A percentile compares a stretch with the other conserved stretches of the same genome.
Evolutionary conservation across 2,797 vertebrate species (phyloP).

Genomic region (Numenius phaeopus): DNA sequence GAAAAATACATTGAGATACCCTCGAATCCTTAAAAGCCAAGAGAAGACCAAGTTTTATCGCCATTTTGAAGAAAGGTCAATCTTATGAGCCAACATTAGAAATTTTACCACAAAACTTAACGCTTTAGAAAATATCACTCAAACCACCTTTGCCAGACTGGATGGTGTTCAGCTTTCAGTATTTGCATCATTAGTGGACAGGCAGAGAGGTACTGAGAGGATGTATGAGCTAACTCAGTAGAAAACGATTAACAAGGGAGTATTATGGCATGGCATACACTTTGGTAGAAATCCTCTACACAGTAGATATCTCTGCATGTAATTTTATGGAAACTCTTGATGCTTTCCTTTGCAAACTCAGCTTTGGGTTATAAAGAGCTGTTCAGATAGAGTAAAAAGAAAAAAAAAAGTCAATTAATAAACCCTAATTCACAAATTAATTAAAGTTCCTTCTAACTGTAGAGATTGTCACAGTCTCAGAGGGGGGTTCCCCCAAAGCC

Average conservation of each 20-base stretch:
- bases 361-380: constrained; percentile 58
- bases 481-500: neutral
- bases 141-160: neutral
- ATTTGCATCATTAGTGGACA: neutral
- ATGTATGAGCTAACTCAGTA: neutral
- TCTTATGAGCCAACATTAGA: neutral
- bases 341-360: constrained; percentile 57
- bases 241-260: neutral
- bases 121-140: neutral
- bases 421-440: constrained; percentile 68
- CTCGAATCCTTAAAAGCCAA: neutral
- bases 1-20: neutral
- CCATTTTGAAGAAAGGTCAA: neutral
- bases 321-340: constrained; percentile 50
- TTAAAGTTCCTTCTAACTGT: constrained; percentile 60
- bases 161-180: neutral
- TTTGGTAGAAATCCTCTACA: neutral
- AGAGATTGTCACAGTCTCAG: neutral
- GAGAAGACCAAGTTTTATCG: neutral
- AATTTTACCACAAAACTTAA: neutral
- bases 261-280: neutral
- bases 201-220: neutral
- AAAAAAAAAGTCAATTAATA: constrained; percentile 42
- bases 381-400: constrained; percentile 14
- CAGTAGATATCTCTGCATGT: neutral